phyloP scores from a whole-genome alignment of 2,888 invertebrate genomes.

The Cantharis flavilabris region DNA sequence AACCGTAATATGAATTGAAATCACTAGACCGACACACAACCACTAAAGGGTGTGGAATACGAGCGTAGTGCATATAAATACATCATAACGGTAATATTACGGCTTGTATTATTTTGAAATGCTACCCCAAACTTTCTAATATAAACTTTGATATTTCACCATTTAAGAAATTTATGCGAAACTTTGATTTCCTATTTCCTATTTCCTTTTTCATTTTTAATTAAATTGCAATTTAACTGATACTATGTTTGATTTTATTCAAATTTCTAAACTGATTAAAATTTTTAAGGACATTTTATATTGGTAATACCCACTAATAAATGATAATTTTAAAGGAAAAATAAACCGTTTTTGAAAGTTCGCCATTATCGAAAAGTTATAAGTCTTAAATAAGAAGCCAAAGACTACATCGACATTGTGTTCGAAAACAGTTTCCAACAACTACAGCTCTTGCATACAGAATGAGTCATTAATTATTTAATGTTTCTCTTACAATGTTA shows the following conservation, averaged over 20 bases:
- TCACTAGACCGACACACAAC: conserved; percentile 37
- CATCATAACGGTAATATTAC: conserved; percentile 30
- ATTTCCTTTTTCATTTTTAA: not conserved
- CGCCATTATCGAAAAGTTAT: not conserved
- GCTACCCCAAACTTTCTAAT: conserved; percentile 17
- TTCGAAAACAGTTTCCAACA: conserved; percentile 3
- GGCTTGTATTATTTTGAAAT: conserved; percentile 8
- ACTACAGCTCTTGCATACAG: conserved; percentile 11
- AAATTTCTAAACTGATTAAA: not conserved
- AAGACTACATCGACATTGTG: conserved; percentile 7
- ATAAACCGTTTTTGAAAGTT: not conserved
- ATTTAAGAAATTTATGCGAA: not conserved
- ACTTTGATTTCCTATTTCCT: not conserved
- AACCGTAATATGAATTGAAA: conserved; percentile 46
- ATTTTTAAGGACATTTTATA: not conserved
- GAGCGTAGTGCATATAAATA: conserved; percentile 31
- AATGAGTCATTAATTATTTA: conserved; percentile 13
- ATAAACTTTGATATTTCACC: conserved; percentile 14
- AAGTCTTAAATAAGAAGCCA: conserved; percentile 9
- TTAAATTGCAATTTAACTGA: not conserved
- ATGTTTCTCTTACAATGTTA: not conserved
- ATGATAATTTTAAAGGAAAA: not conserved
- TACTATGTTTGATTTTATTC: not conserved
- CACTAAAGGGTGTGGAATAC: conserved; percentile 17
- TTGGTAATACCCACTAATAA: not conserved